Conservation (phyloP, 2,888 invertebrate species). For the Lepidochitona cinerea region DNA sequence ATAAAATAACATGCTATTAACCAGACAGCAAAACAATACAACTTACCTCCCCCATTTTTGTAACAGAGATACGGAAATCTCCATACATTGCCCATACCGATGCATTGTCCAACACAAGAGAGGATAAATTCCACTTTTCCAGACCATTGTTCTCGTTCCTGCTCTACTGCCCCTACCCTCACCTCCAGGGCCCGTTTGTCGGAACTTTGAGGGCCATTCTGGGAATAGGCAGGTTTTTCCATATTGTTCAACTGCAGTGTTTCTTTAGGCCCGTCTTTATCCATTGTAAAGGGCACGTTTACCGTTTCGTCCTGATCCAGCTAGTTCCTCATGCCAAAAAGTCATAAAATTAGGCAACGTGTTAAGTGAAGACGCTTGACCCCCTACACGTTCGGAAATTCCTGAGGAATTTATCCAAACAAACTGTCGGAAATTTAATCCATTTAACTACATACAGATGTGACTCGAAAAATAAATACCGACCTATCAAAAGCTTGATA, state of each 20-base stretch:
- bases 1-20: too few species aligned
- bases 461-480: too few species aligned
- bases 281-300: too few species aligned
- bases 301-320: too few species aligned
- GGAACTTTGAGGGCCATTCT: not conserved
- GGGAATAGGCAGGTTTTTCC: not conserved
- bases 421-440: not conserved
- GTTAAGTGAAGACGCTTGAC: too few species aligned
- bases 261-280: conserved; percentile 19
- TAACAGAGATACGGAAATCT: conserved; percentile 58
- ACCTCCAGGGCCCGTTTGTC: not conserved
- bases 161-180: not conserved
- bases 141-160: conserved; percentile 46
- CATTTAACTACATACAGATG: too few species aligned
- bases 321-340: too few species aligned
- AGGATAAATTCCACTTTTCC: conserved; percentile 54
- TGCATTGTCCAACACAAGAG: conserved; percentile 57
- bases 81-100: conserved; percentile 55
- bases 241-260: conserved; percentile 19
- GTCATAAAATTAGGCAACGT: too few species aligned
- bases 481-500: too few species aligned
- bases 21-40: not conserved
- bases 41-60: conserved; percentile 57
- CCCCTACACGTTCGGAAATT: not conserved
- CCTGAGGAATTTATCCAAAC: not conserved